A percentile compares a stretch with the other conserved stretches of the same genome.
Evolutionary conservation across 1,140 invertebrate genomes (phyloP).

Genomic region (Nixonia krombeini): DNA sequence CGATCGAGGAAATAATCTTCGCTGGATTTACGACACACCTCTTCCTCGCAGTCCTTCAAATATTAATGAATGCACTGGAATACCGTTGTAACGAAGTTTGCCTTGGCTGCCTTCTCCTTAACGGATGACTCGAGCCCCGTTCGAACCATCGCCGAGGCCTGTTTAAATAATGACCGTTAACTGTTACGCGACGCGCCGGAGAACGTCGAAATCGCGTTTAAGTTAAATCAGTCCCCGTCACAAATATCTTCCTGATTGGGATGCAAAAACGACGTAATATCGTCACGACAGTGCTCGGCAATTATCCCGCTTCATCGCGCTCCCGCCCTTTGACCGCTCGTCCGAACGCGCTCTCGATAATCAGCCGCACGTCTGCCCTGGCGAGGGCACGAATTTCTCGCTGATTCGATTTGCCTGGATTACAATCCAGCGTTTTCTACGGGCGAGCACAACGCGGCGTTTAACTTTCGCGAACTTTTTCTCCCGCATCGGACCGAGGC

Average conservation of each 20-base stretch:
- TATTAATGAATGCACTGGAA: conserved; percentile 1
- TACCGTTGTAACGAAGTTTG: conserved; percentile 11
- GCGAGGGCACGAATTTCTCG: not conserved
- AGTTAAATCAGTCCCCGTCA: too few species aligned
- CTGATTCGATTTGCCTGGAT: conserved; percentile 1
- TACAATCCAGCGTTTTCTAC: not conserved
- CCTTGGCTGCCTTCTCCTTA: conserved; percentile 35
- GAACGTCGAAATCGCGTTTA: too few species aligned
- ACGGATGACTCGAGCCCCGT: conserved; percentile 8
- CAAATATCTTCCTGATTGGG: too few species aligned
- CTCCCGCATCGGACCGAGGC: conserved; percentile 2
- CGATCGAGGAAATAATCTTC: too few species aligned
- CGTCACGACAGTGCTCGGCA: too few species aligned
- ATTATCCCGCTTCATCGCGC: too few species aligned
- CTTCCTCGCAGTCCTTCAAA: not conserved
- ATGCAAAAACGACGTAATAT: too few species aligned
- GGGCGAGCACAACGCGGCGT: not conserved
- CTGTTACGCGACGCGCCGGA: too few species aligned
- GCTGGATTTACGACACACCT: too few species aligned
- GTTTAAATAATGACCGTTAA: not conserved
- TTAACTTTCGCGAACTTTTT: conserved; percentile 16
- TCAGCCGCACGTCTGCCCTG: too few species aligned
- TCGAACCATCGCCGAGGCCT: conserved; percentile 1
- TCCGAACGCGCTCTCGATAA: too few species aligned
- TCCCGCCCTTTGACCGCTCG: too few species aligned